Conservation (phyloP, 2,113 vertebrate species). For the Spea bombifrons region DNA sequence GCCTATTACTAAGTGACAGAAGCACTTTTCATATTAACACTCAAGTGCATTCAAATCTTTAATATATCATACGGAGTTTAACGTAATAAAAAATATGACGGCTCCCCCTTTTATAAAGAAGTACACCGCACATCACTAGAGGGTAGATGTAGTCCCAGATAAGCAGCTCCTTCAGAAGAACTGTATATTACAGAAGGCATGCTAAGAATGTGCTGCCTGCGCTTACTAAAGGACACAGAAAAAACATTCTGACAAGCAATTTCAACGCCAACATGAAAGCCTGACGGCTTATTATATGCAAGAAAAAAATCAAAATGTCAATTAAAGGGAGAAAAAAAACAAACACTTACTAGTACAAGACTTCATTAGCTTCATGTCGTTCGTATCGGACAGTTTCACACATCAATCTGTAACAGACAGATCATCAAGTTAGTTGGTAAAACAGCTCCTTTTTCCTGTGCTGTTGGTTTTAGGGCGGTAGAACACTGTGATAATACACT, state of each 20-base stretch:
- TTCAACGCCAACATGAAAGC: slow-evolving; percentile 19
- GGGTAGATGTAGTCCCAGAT: too few species aligned
- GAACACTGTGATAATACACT: too few species aligned
- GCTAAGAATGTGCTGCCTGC: neutral
- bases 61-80: too few species aligned
- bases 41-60: too few species aligned
- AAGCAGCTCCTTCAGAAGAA: neutral
- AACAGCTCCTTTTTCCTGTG: too few species aligned
- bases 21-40: too few species aligned
- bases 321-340: slow-evolving; percentile 22
- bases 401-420: slow-evolving; percentile 82
- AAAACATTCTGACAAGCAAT: neutral
- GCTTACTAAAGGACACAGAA: neutral
- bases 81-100: too few species aligned
- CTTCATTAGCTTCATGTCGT: slow-evolving; percentile 96
- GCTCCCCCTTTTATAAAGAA: too few species aligned
- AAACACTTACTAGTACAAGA: slow-evolving; percentile 94
- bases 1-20: too few species aligned
- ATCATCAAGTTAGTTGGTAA: neutral
- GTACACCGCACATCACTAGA: too few species aligned
- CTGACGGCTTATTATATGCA: neutral
- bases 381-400: slow-evolving; percentile 96
- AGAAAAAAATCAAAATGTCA: slow-evolving; percentile 14
- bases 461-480: too few species aligned
- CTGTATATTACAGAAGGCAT: neutral